Percentiles rank a stretch among this genome's conserved stretches.
Conservation (phyloP, 2,888 invertebrate species). For the Malachius bipustulatus region DNA sequence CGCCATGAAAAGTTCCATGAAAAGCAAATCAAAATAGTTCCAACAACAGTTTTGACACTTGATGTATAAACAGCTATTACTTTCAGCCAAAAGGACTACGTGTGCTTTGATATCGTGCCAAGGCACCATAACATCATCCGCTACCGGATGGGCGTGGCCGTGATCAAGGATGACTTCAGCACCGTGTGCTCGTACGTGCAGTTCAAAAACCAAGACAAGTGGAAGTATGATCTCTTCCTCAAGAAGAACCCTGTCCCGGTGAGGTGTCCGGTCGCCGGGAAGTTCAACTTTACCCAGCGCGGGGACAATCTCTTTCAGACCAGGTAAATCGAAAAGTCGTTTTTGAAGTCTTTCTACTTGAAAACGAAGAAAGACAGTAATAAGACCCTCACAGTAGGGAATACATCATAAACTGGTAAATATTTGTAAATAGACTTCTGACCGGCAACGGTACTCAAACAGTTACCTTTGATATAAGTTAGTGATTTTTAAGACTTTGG, state of each 20-base stretch:
- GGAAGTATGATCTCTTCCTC: conserved; percentile 79
- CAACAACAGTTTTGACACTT: no score
- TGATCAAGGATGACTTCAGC: conserved; percentile 80
- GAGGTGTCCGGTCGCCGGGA: conserved; percentile 91
- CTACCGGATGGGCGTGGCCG: conserved; percentile 76
- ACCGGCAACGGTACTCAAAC: no score
- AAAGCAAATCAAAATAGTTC: no score
- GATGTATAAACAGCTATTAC: no score
- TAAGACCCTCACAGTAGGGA: no score
- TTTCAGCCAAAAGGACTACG: conserved; percentile 87
- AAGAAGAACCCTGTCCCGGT: conserved; percentile 85
- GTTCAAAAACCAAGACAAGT: conserved; percentile 69
- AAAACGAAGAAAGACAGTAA: no score
- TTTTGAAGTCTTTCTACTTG: no score
- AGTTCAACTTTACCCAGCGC: conserved; percentile 84
- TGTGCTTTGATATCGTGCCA: conserved; percentile 93
- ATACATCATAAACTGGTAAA: conserved; percentile 9
- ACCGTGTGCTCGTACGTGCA: conserved; percentile 93
- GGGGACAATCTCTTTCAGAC: conserved; percentile 89
- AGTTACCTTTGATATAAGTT: no score
- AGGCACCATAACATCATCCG: conserved; percentile 92
- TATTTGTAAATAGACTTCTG: not conserved
- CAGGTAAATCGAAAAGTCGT: no score
- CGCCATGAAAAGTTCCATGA: no score
- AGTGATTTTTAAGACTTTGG: no score